phyloP scores from a whole-genome alignment of 2,888 invertebrate genomes.

The Polyommatus iphigenia region DNA sequence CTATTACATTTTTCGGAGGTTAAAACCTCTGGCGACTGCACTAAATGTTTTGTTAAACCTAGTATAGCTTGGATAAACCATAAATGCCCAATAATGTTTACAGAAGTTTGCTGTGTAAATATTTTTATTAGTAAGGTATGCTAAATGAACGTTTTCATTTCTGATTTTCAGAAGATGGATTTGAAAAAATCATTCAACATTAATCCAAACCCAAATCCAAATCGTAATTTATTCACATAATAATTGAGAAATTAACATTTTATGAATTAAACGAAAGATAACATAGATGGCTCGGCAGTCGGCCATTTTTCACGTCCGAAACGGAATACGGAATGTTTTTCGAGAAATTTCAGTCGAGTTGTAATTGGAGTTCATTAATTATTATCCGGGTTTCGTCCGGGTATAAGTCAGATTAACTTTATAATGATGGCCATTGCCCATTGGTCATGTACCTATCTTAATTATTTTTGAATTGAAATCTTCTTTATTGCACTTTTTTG shows the following conservation, averaged over 20 bases:
- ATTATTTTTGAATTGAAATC: no score
- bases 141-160: neutral
- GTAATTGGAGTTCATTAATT: slow-evolving; percentile 5
- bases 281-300: neutral
- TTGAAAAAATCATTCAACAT: neutral
- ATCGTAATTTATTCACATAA: neutral
- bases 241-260: slow-evolving; percentile 13
- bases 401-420: neutral
- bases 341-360: neutral
- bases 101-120: no score
- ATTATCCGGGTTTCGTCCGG: neutral
- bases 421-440: neutral
- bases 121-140: no score
- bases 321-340: neutral
- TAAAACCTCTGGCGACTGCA: no score
- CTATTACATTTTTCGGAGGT: no score
- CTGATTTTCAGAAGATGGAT: neutral
- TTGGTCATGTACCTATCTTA: no score
- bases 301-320: neutral
- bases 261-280: neutral
- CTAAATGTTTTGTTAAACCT: no score
- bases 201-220: neutral
- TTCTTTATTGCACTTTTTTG: no score
- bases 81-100: no score
- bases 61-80: no score